Base-by-base conservation (phyloP, 2,888 invertebrate genomes). In the Callinectes sapidus region DNA sequence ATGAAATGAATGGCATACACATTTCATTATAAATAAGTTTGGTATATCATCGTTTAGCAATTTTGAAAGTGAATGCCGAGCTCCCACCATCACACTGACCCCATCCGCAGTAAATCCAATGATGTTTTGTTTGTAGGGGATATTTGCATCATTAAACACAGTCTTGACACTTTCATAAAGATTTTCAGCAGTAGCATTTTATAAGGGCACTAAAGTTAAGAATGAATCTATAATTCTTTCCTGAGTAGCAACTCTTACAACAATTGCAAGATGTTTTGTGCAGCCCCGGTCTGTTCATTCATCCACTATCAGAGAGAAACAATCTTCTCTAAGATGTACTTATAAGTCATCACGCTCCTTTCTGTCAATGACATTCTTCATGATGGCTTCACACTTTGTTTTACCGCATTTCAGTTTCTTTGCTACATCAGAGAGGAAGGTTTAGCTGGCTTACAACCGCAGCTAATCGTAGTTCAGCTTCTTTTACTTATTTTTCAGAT, bases 281-380 rank as follows among this genome's bases (percentile, higher is more conserved):
- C 90, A 90, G 54, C 90, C 90, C 18, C n/a, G n/a, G 90, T 90
- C 90, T 61, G 90, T 71, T 32, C 71, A 90, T 39, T 89, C 66
- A 39, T 90, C 81, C 85, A 91, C 87, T 39, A 91, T 91, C 91
- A 91, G 61, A 39, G 91, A 91, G 61, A 90, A 90, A 28, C 91
- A 61, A 66, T 91, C 86, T 18, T 91, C n/a, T 61, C 71, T 87
- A 23, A 91, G 88, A 28, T 71, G 77, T 32, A 28, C 23, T 18
- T 28, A 18, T 61, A 54, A 86, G 3, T 87, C 86, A 85, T 87
- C 91, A n/a, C 61, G 6, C 61, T 90, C 32, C 42, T 42, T 90
- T n/a, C 48, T 5, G n/a, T 28, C 81, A 39, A 90, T 14, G 48
- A 90, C 89, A 89, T 61, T 89, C 35, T 89, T 89, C 89, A 61